Evolutionary conservation across 2,888 invertebrate species (phyloP), one percentile per base, ranked within the genome.

Genomic region (Sympetrum striolatum): DNA sequence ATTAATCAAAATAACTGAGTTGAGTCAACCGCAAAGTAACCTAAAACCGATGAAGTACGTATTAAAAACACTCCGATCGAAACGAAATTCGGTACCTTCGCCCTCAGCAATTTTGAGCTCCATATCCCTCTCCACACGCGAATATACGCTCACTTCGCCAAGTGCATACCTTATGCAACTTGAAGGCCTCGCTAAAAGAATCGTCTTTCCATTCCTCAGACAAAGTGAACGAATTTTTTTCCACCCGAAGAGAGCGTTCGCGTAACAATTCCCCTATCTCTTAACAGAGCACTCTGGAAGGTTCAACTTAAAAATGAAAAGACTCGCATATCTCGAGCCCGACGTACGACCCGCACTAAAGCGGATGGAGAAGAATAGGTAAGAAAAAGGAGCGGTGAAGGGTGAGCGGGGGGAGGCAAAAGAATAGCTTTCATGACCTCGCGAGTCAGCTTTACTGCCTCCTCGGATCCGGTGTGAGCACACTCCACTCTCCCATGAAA

Each of bases 381-480:
- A 80, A 22, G 80, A 80, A 44, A 44, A 5, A 39, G 44, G 81
- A 37, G 44, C 10, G 12, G 15, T 31, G 39, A 5, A 81, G 10
- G 1, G 25, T 6, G 1, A 4, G 4, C 10, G n/a, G 31, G 18
- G 6, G 4, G 15, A 8, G 81, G 81, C 25, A 0, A 48, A 48
- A 35, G 58, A 82, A 35, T 15, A 31, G 53, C 82, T 58, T 82
- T 58, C 53, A 35, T 58, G 82, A 82, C 58, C 58, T 31, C 31
- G 31, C 58, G 82, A 82, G 82, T 82, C 81, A 25, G 53, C 48
- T 82, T 58, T 82, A 58, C 58, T 82, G 82, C 53, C 58, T 53
- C 53, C 10, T 25, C n/a, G n/a, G 48, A 81, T 80, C 39, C 39
- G 1, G 44, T 18, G 81, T 81, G 48, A 12, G 31, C 25, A 48